Conservation (phyloP, 2,113 vertebrate species). For the Amphiprion percula region DNA sequence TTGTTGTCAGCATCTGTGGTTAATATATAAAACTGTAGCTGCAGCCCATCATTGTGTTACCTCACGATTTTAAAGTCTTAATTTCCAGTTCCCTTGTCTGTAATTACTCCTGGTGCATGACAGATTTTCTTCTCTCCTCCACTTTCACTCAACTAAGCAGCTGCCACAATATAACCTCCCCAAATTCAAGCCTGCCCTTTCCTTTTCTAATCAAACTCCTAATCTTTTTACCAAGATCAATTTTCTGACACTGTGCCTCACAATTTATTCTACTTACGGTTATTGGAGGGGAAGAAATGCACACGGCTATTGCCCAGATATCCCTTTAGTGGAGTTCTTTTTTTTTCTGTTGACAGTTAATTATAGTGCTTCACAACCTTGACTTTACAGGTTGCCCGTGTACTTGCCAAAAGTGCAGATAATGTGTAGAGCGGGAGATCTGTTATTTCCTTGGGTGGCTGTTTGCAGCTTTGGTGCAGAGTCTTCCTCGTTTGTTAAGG, state of each 20-base stretch:
- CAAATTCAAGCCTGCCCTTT: constrained; percentile 33
- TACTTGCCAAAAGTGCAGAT: constrained; percentile 41
- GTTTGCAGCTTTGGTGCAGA: constrained; percentile 38
- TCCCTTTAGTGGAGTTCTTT: constrained; percentile 2
- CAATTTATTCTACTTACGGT: constrained; percentile 44
- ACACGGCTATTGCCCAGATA: constrained; percentile 3
- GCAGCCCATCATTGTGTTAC: constrained; percentile 44
- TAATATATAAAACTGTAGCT: constrained; percentile 21
- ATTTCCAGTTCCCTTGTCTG: constrained; percentile 40
- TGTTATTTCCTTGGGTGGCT: constrained; percentile 57
- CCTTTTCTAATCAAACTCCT: constrained; percentile 28
- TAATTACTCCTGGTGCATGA: constrained; percentile 45
- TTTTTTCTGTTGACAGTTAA: constrained; percentile 55
- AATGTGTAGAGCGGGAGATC: constrained; percentile 42
- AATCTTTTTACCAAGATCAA: constrained; percentile 56
- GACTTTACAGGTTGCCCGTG: constrained; percentile 35
- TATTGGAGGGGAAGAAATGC: constrained; percentile 42
- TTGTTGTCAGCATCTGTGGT: constrained; percentile 1
- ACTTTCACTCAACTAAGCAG: constrained; percentile 38
- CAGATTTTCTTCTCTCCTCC: constrained; percentile 28
- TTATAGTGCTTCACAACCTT: constrained; percentile 31
- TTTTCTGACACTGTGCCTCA: constrained; percentile 35
- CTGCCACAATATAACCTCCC: constrained; percentile 38
- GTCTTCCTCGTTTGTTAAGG: constrained; percentile 47
- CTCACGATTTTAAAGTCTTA: constrained; percentile 41